Percentiles rank a stretch among this genome's conserved stretches.
Conservation (phyloP, 2,888 invertebrate species). For the Psylliodes chrysocephalus region DNA sequence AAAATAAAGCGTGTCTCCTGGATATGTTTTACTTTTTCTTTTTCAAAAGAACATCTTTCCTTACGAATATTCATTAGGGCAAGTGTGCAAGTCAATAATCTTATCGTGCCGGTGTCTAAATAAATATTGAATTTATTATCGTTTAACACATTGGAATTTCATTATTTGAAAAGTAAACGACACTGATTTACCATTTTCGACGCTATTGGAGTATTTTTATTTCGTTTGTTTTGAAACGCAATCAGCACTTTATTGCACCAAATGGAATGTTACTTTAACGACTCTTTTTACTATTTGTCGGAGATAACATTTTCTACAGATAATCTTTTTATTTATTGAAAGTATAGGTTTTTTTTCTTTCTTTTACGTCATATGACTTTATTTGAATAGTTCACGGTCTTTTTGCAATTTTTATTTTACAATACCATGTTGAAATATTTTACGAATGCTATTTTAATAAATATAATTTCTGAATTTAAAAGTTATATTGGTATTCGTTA, state of each 20-base stretch:
- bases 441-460: too few species aligned
- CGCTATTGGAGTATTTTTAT: conserved; percentile 28
- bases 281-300: conserved; percentile 1
- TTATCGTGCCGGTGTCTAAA: conserved; percentile 22
- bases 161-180: conserved; percentile 36
- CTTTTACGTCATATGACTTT: too few species aligned
- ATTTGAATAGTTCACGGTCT: too few species aligned
- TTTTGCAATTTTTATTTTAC: too few species aligned
- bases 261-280: conserved; percentile 12
- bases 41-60: conserved; percentile 3
- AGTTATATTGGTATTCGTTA: too few species aligned
- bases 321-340: neutral
- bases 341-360: neutral
- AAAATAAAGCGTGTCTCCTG: too few species aligned
- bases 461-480: too few species aligned
- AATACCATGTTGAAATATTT: too few species aligned
- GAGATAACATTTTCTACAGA: conserved; percentile 1
- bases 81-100: conserved; percentile 25
- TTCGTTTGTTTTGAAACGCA: conserved; percentile 14
- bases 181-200: conserved; percentile 28
- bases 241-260: conserved; percentile 14
- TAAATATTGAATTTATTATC: conserved; percentile 40
- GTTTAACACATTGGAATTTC: conserved; percentile 28
- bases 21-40: neutral
- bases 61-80: conserved; percentile 6